Conservation (phyloP, 2,797 vertebrate genomes). For the Trachops cirrhosus region DNA sequence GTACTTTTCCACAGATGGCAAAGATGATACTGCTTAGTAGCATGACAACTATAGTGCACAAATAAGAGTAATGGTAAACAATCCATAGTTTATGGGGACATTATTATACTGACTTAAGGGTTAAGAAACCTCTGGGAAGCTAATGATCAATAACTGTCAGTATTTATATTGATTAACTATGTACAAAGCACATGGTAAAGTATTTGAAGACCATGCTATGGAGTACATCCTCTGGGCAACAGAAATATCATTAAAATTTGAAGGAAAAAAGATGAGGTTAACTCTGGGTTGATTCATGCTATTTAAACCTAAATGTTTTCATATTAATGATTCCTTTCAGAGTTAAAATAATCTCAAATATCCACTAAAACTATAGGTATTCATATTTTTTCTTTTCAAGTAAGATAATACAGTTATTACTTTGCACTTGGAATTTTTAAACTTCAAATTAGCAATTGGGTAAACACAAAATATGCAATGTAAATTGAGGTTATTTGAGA, state of each 20-base stretch:
- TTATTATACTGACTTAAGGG: conserved; percentile 57
- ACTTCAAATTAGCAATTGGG: neutral
- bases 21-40: conserved; percentile 38
- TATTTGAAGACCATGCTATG: conserved; percentile 18
- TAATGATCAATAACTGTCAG: conserved; percentile 60
- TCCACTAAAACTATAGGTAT: neutral
- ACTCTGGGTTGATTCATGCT: conserved; percentile 10
- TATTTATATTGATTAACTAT: conserved; percentile 67
- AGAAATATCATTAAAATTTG: conserved; percentile 44
- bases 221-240: conserved; percentile 38
- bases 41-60: neutral
- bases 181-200: conserved; percentile 49
- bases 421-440: neutral
- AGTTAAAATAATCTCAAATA: neutral
- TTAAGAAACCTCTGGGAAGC: conserved; percentile 56
- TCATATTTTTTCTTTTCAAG: neutral
- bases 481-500: neutral
- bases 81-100: conserved; percentile 46
- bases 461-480: neutral
- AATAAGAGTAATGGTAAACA: conserved; percentile 55
- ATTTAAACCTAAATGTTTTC: conserved; percentile 19
- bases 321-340: neutral
- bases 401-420: neutral
- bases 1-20: conserved; percentile 52
- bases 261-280: conserved; percentile 13